These are phyloP conservation scores for Grantiella picta DNA, from an alignment of 2,113 vertebrate species.

Conservation along the genomic window DNA sequence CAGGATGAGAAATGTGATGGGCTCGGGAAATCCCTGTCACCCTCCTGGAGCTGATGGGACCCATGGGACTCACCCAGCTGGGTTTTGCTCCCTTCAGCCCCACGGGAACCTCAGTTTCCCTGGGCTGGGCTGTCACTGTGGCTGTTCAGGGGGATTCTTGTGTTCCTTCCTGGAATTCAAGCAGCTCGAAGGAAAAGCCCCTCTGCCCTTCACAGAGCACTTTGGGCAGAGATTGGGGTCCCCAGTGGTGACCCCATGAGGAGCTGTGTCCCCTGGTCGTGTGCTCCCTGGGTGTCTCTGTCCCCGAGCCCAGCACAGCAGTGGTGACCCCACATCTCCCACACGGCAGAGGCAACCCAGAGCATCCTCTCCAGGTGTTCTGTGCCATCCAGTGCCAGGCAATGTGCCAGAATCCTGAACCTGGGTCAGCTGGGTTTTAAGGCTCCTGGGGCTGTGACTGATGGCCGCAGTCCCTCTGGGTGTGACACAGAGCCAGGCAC, in stretches of 20 bases:
- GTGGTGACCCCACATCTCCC: neutral
- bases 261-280: fast-evolving
- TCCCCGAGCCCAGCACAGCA: neutral
- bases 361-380: neutral
- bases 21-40: neutral
- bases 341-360: neutral
- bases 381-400: neutral
- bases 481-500: neutral
- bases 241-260: fast-evolving
- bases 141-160: neutral
- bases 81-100: neutral
- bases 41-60: neutral
- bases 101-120: neutral
- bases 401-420: neutral
- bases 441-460: neutral
- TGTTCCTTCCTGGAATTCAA: neutral
- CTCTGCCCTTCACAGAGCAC: neutral
- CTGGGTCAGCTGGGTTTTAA: neutral
- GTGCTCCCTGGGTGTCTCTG: neutral
- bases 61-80: fast-evolving
- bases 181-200: neutral
- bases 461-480: neutral
- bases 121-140: neutral
- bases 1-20: neutral
- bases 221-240: neutral